A percentile compares a stretch with the other conserved stretches of the same genome.
phyloP scores from a whole-genome alignment of 2,113 vertebrate species.

The Oryctolagus cuniculus region DNA sequence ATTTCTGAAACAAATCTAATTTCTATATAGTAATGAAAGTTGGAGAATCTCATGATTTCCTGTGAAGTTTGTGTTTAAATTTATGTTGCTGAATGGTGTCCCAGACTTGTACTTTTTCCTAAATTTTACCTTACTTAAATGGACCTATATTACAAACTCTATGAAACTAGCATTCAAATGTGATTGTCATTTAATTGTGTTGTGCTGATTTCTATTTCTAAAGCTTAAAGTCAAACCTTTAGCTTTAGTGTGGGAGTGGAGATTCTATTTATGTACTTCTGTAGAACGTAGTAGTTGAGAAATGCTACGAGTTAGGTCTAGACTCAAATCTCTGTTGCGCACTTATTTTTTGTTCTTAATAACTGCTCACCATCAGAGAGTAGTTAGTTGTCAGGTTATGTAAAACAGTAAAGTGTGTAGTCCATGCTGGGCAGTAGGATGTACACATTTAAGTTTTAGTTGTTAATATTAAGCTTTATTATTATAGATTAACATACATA shows the following conservation, averaged over 20 bases:
- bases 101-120: neutral
- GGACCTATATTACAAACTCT: neutral
- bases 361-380: neutral
- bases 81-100: neutral
- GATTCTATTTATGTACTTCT: neutral
- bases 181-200: neutral
- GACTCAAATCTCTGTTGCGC: neutral
- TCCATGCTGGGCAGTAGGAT: neutral
- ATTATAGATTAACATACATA: conserved; percentile 49
- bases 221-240: neutral
- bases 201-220: neutral
- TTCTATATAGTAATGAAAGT: neutral
- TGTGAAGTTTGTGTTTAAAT: neutral
- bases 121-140: neutral
- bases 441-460: neutral
- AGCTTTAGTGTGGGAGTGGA: neutral
- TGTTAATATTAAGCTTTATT: conserved; percentile 63
- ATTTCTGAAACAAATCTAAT: neutral
- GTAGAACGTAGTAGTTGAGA: neutral
- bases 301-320: neutral
- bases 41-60: neutral
- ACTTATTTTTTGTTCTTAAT: neutral
- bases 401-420: conserved; percentile 21
- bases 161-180: neutral
- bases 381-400: neutral